These are phyloP conservation scores for Callyntrura sp. DNA, from an alignment of 2,888 invertebrate genomes.

Conservation along the genomic window DNA sequence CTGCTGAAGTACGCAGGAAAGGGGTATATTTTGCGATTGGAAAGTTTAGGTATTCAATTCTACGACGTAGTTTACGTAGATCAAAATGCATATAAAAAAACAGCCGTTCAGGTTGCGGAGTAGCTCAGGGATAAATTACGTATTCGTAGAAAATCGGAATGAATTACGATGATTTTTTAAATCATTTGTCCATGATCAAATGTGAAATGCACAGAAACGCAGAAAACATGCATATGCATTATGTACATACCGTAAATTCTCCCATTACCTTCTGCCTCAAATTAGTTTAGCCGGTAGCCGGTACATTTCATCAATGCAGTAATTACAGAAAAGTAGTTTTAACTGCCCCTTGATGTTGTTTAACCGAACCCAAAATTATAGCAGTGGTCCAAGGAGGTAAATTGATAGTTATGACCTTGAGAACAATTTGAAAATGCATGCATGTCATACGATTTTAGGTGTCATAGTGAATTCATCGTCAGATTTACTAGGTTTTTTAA, in stretches of 20 bases:
- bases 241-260: too few species aligned
- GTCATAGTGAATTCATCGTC: slow-evolving; percentile 40
- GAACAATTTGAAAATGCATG: too few species aligned
- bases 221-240: slow-evolving; percentile 33
- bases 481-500: slow-evolving; percentile 55
- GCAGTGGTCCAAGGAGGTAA: too few species aligned
- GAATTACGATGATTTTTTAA: slow-evolving; percentile 31
- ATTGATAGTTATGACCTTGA: too few species aligned
- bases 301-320: too few species aligned
- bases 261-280: too few species aligned
- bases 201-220: slow-evolving; percentile 47
- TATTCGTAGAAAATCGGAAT: neutral
- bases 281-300: too few species aligned
- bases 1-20: neutral
- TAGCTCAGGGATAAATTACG: neutral
- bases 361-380: too few species aligned
- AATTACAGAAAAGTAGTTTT: too few species aligned
- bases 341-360: too few species aligned
- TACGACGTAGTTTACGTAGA: neutral
- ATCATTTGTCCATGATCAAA: neutral
- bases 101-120: too few species aligned
- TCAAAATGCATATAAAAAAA: neutral
- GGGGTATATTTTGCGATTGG: neutral
- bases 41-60: neutral
- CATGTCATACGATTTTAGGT: too few species aligned